These are phyloP conservation scores for Cosmia pyralina DNA, from an alignment of 2,888 invertebrate genomes.

Conservation along the genomic window DNA sequence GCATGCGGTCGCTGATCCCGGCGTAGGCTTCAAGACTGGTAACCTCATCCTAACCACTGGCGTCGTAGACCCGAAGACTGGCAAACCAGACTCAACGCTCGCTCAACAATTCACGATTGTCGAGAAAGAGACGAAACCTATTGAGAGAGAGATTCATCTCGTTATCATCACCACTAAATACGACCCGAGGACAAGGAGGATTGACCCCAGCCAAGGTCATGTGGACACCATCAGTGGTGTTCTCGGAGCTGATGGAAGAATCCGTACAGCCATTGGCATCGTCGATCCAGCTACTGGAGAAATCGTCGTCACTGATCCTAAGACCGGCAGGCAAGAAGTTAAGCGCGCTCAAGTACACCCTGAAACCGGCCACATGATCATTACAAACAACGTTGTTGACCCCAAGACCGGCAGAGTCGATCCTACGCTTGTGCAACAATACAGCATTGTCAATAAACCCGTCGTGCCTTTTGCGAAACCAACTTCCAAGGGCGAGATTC, in stretches of 20 bases:
- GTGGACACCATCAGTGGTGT: constrained; percentile 91
- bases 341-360: constrained; percentile 91
- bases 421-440: constrained; percentile 89
- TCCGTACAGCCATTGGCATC: constrained; percentile 91
- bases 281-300: constrained; percentile 91
- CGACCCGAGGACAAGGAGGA: constrained; percentile 89
- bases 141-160: constrained; percentile 89
- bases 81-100: constrained; percentile 88
- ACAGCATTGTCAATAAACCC: constrained; percentile 85
- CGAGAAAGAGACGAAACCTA: constrained; percentile 82
- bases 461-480: constrained; percentile 83
- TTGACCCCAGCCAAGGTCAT: constrained; percentile 83
- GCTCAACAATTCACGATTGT: constrained; percentile 90
- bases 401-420: constrained; percentile 91
- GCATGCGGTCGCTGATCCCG: constrained; percentile 89
- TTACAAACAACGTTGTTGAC: constrained; percentile 90
- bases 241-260: constrained; percentile 87
- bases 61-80: constrained; percentile 90
- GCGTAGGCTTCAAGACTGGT: constrained; percentile 80
- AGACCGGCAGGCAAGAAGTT: constrained; percentile 88
- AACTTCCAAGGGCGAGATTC: constrained; percentile 82
- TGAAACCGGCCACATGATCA: constrained; percentile 89
- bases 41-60: constrained; percentile 89
- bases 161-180: constrained; percentile 91
- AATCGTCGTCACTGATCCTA: constrained; percentile 85